Evolutionary conservation across 2,113 vertebrate genomes (phyloP), one percentile per base, ranked within the genome.

Genomic region (Mastomys natalensis): DNA sequence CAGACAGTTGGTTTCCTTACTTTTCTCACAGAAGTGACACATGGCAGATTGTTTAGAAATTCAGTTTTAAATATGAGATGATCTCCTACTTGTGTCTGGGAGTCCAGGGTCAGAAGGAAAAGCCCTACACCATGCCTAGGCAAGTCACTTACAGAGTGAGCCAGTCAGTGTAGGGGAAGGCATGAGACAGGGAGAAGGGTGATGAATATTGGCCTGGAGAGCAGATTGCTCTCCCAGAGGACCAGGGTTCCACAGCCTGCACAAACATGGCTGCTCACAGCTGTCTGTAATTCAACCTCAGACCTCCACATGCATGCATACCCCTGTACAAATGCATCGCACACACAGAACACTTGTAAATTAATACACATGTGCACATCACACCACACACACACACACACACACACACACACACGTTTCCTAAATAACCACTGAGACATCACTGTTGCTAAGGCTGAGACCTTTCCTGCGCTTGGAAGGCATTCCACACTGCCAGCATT

Each of bases 1-100:
- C 7, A 16, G 51, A 68, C 6, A 48, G 24, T 45, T 8, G 11
- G 70, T 0, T 51, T 16, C 40, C 3, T 0, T 0, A 1, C 22
- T 40, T 34, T 29, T 43, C 66, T 24, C 64, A 60, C n/a, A 74
- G n/a, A 91, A 88, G 64, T 26, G 4, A 40, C 3, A 40, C 3
- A 40, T 17, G 15, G 40, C 29, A 84, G 74, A 66, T 7, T 8
- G n/a, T 53, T 94, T 7, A 24, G 48, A 85, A n/a, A 51, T 6
- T 66, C 8, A 29, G 40, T 37, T 62, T 78, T 64, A 43, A 72
- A 34, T 2, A 51, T 12, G 21, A 4, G 0, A 12, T 76, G 48
- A 73, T 55, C 72, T 72, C 58, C 26, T 5, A 9, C 34, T 4
- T 43, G 87, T 37, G 51, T 31, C 31, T 34, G 37, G 55, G 43